These are phyloP conservation scores for Chromobotia macracanthus DNA, from an alignment of 2,797 vertebrate species.

Conservation along the genomic window DNA sequence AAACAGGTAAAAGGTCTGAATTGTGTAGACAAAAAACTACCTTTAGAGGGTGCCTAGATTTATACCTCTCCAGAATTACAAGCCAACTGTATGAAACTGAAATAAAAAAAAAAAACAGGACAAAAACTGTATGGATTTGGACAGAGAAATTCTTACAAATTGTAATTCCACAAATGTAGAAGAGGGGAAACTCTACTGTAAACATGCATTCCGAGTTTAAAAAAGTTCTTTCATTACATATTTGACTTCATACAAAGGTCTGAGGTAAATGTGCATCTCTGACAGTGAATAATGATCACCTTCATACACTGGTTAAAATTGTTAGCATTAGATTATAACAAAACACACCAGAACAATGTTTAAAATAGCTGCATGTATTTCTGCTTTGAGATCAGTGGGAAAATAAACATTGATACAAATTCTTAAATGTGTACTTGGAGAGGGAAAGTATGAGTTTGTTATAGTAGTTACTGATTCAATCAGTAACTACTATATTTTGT, in stretches of 20 bases:
- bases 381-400: not conserved
- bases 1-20: slow-evolving; percentile 9
- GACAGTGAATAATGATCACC: not conserved
- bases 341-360: not conserved
- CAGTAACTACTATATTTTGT: not conserved
- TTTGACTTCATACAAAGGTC: not conserved
- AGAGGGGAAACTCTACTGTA: not conserved
- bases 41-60: not conserved
- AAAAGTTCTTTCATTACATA: not conserved
- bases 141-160: not conserved
- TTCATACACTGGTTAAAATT: not conserved
- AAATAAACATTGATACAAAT: not conserved
- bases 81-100: slow-evolving; percentile 1
- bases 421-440: not conserved
- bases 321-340: not conserved
- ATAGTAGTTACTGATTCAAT: not conserved
- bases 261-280: not conserved
- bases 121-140: not conserved
- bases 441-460: not conserved
- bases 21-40: not conserved
- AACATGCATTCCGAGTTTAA: not conserved
- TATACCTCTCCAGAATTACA: not conserved
- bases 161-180: not conserved
- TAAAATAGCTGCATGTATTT: not conserved
- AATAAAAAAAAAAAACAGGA: not conserved